Conservation (phyloP, 2,113 vertebrate species). For the Spea bombifrons region DNA sequence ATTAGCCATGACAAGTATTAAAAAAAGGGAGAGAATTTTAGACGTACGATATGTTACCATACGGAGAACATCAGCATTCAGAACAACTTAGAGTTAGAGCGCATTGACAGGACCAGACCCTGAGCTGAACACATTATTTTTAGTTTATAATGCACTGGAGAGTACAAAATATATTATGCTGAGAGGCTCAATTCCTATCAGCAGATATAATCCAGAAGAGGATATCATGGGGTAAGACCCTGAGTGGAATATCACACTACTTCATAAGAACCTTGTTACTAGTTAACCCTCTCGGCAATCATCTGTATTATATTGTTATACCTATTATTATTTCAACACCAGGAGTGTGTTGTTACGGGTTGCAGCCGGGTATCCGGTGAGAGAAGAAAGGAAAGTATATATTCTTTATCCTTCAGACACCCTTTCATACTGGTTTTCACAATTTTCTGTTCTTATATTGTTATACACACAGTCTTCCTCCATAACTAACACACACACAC, state of each 20-base stretch:
- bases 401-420: too few species aligned
- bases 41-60: conserved; percentile 25
- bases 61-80: conserved; percentile 31
- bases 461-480: too few species aligned
- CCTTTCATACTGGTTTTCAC: too few species aligned
- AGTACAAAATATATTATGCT: conserved; percentile 8
- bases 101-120: conserved; percentile 16
- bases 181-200: conserved; percentile 1
- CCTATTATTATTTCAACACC: too few species aligned
- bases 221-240: conserved; percentile 5
- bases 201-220: conserved; percentile 23
- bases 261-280: neutral
- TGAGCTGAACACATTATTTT: conserved; percentile 18
- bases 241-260: neutral
- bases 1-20: conserved; percentile 44
- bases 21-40: conserved; percentile 18
- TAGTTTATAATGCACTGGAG: conserved; percentile 39
- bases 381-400: too few species aligned
- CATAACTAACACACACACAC: too few species aligned
- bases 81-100: conserved; percentile 9
- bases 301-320: too few species aligned
- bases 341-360: too few species aligned
- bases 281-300: neutral
- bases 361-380: too few species aligned
- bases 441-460: too few species aligned